Conservation (phyloP, 1,140 invertebrate genomes). For the Chironomus tepperi region DNA sequence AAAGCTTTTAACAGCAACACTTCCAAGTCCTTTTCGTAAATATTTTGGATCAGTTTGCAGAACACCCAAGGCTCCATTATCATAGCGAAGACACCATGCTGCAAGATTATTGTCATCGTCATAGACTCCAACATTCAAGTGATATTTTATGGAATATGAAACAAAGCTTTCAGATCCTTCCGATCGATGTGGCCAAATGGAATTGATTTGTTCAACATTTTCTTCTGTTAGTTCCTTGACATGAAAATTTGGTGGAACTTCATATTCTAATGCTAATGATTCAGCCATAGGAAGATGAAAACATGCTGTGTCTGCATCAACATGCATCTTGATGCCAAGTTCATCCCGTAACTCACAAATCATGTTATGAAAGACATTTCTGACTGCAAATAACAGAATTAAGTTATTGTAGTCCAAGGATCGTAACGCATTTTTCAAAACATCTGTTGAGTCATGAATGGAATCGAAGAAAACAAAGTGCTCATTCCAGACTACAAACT, state of each 20-base stretch:
- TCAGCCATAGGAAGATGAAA: background rate
- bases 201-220: background rate
- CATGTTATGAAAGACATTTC: background rate
- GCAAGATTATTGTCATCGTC: background rate
- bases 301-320: background rate
- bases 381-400: background rate
- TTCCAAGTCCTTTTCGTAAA: conserved; percentile 37
- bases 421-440: background rate
- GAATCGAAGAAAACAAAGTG: background rate
- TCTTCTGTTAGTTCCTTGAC: background rate
- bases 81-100: conserved; percentile 1
- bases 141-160: background rate
- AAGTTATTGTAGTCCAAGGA: background rate
- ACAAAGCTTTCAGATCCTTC: background rate
- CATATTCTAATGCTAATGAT: background rate
- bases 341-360: background rate
- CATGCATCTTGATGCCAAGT: background rate
- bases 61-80: conserved; percentile 37
- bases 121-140: background rate
- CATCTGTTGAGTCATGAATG: background rate
- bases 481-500: background rate
- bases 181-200: background rate
- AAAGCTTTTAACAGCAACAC: conserved; percentile 34
- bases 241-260: background rate
- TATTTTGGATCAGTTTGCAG: conserved; percentile 35